Evolutionary conservation across 2,888 invertebrate species (phyloP).

Genomic region (Drosophila antonietae): DNA sequence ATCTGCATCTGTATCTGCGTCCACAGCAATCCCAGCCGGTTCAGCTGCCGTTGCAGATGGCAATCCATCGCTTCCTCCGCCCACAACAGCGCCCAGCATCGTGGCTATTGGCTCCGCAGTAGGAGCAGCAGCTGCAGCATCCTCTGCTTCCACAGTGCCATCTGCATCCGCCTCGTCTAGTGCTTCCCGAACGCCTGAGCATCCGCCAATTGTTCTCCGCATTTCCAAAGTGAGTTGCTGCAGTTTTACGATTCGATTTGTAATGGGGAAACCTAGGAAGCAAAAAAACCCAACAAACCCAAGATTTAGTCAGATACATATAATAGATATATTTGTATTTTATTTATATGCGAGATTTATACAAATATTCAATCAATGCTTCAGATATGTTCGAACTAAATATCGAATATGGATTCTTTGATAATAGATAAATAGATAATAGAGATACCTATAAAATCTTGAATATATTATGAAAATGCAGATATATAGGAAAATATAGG

Average conservation of each 20-base stretch:
- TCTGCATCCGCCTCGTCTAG: constrained; percentile 57
- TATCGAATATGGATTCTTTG: not conserved
- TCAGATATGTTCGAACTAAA: not conserved
- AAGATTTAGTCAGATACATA: not conserved
- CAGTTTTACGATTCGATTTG: not conserved
- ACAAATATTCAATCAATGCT: not conserved
- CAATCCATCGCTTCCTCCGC: constrained; percentile 61
- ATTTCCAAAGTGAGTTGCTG: constrained; percentile 89
- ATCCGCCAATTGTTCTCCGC: constrained; percentile 94
- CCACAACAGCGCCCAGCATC: constrained; percentile 56
- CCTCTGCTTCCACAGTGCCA: constrained; percentile 32
- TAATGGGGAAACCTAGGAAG: not conserved
- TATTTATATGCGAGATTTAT: not conserved
- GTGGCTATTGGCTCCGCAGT: constrained; percentile 4
- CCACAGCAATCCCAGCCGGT: constrained; percentile 22
- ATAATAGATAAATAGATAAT: not conserved
- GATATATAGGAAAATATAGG: too few species aligned
- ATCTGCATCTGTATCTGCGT: constrained; percentile 29
- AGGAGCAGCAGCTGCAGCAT: constrained; percentile 2
- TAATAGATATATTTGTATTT: not conserved
- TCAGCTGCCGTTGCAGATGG: constrained; percentile 30
- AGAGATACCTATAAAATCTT: too few species aligned
- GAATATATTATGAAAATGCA: too few species aligned
- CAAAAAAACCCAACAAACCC: not conserved
- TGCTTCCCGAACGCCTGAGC: constrained; percentile 84